These are phyloP conservation scores for Macrocentrus cingulum DNA, from an alignment of 1,140 invertebrate species.

Conservation along the genomic window DNA sequence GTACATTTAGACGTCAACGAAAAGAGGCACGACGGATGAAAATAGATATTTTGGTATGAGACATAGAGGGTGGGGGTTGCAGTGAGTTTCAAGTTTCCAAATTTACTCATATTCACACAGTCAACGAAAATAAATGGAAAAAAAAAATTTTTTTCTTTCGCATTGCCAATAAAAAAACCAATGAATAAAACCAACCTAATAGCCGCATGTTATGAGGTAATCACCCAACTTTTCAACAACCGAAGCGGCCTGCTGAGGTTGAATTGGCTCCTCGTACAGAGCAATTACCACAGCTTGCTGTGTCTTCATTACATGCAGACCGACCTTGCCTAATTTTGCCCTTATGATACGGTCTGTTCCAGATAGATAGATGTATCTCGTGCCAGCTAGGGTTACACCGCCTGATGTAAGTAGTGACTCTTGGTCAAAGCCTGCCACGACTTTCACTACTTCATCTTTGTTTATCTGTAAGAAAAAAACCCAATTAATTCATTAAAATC, in stretches of 20 bases:
- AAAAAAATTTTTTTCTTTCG: too few species aligned
- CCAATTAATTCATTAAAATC: neutral
- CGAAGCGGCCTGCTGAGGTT: constrained; percentile 90
- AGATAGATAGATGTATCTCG: constrained; percentile 90
- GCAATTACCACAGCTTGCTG: constrained; percentile 89
- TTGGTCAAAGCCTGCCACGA: constrained; percentile 84
- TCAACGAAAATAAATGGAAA: constrained; percentile 1
- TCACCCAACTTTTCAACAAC: constrained; percentile 95
- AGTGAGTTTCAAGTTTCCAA: constrained; percentile 10
- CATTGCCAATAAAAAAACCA: neutral
- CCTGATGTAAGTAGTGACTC: constrained; percentile 81
- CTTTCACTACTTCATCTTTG: constrained; percentile 85
- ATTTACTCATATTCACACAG: neutral
- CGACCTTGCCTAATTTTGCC: constrained; percentile 87
- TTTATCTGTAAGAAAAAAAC: constrained; percentile 68
- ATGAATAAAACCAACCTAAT: constrained; percentile 65
- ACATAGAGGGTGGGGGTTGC: constrained; percentile 1
- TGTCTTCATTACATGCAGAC: constrained; percentile 93
- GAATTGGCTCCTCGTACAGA: constrained; percentile 91
- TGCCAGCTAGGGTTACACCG: constrained; percentile 85
- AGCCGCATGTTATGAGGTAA: constrained; percentile 91
- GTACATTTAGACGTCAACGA: constrained; percentile 24
- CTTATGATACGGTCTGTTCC: constrained; percentile 88
- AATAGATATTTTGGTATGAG: constrained; percentile 23
- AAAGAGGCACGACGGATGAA: constrained; percentile 8